A percentile compares a stretch with the other conserved stretches of the same genome.
These are phyloP conservation scores for Theretra japonica DNA, from an alignment of 2,888 invertebrate genomes.

Conservation along the genomic window DNA sequence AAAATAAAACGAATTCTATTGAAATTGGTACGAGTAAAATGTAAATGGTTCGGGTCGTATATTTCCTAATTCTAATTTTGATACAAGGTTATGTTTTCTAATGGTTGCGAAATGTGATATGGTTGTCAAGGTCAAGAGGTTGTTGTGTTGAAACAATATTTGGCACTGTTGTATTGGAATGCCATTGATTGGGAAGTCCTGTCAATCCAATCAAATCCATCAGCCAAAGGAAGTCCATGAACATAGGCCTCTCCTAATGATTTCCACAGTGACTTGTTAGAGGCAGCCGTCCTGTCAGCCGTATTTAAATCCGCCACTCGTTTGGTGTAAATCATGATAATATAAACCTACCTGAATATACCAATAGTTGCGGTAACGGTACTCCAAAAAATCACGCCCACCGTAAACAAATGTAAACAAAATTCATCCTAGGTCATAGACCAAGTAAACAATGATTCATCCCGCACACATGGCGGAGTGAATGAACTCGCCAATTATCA, in stretches of 20 bases:
- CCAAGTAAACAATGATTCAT: slow-evolving; percentile 10
- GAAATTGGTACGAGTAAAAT: background rate
- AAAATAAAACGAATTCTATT: slow-evolving; percentile 6
- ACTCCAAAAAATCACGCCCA: background rate
- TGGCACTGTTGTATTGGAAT: no score
- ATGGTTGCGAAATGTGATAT: background rate
- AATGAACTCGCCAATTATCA: slow-evolving; percentile 45
- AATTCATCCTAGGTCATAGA: slow-evolving; percentile 1
- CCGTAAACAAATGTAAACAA: background rate
- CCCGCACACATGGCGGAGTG: slow-evolving; percentile 31
- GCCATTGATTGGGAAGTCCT: no score
- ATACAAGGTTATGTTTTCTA: background rate
- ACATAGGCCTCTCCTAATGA: no score
- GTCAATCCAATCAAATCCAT: no score
- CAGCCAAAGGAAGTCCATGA: no score
- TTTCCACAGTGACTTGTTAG: no score
- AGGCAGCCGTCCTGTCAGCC: no score
- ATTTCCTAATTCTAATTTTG: background rate
- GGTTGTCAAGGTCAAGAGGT: background rate
- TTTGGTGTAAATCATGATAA: no score
- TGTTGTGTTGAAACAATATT: no score
- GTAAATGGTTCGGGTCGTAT: slow-evolving; percentile 2
- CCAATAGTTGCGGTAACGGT: no score
- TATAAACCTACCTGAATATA: no score
- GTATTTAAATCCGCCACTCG: no score